These are phyloP conservation scores for Mystacornis crossleyi DNA, from an alignment of 2,113 vertebrate genomes.

Conservation along the genomic window DNA sequence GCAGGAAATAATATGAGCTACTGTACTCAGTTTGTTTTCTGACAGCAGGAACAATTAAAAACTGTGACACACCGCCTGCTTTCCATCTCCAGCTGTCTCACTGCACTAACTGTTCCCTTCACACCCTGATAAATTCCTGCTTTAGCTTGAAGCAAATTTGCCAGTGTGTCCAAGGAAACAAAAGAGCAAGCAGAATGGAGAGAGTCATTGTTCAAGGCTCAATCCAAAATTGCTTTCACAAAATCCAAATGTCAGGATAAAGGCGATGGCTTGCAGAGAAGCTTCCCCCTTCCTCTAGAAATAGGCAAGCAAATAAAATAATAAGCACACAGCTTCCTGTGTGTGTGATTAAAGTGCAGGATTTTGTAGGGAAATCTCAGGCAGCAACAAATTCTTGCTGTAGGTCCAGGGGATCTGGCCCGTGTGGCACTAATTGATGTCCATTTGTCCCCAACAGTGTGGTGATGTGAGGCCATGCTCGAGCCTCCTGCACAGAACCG, in stretches of 20 bases:
- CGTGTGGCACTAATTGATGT: neutral
- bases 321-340: neutral
- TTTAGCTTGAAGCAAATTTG: neutral
- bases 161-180: conserved; percentile 12
- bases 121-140: neutral
- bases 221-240: neutral
- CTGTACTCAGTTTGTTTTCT: neutral
- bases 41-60: conserved; percentile 31
- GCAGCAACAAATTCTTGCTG: neutral
- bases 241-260: neutral
- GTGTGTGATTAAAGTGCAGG: neutral
- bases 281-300: neutral
- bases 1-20: neutral
- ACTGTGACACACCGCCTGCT: neutral
- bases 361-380: neutral
- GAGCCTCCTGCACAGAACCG: neutral
- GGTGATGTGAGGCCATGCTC: neutral
- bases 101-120: conserved; percentile 17
- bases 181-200: neutral
- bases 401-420: neutral
- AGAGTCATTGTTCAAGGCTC: neutral
- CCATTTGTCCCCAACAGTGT: neutral
- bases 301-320: neutral
- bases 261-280: neutral
- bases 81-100: neutral